phyloP scores from a whole-genome alignment of 2,113 vertebrate species.

The Callipepla californica region DNA sequence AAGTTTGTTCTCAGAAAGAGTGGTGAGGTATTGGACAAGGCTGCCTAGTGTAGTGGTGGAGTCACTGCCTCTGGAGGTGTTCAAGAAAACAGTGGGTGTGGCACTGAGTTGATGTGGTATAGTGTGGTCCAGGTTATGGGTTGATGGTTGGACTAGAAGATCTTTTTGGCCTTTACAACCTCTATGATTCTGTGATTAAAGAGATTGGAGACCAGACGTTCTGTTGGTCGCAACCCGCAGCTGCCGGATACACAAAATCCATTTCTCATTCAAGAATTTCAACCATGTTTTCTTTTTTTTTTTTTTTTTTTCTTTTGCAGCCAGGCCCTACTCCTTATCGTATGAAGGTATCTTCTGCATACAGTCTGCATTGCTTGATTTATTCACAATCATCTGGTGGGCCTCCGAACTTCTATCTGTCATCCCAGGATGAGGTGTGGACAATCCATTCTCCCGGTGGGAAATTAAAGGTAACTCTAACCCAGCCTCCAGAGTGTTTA shows the following conservation, averaged over 20 bases:
- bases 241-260: background rate
- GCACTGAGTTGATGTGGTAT: no score
- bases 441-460: background rate
- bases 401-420: background rate
- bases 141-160: no score
- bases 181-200: no score
- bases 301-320: background rate
- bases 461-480: constrained; percentile 1
- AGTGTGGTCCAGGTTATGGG: no score
- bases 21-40: no score
- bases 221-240: background rate
- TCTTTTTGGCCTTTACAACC: no score
- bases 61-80: no score
- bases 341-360: background rate
- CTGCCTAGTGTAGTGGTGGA: no score
- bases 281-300: background rate
- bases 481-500: background rate
- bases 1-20: no score
- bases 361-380: background rate
- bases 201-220: background rate
- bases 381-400: background rate
- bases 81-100: no score
- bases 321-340: background rate
- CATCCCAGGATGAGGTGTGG: background rate
- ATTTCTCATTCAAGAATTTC: background rate